Conservation (phyloP, 2,797 vertebrate genomes). For the Gymnodraco acuticeps region DNA sequence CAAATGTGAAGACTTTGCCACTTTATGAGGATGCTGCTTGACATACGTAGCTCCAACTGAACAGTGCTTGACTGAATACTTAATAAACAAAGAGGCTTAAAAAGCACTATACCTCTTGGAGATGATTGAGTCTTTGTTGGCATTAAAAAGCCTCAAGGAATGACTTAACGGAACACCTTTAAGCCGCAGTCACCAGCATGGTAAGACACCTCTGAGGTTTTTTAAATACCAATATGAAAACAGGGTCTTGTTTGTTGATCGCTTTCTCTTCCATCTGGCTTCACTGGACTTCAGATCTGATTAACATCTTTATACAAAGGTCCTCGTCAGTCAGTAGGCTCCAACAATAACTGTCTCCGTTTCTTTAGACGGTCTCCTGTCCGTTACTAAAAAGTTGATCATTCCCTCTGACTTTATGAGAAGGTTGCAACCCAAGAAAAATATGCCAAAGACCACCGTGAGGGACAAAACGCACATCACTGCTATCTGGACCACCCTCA, state of each 20-base stretch:
- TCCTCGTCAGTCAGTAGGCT: constrained; percentile 85
- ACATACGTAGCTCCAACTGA: constrained; percentile 57
- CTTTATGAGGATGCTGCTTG: constrained; percentile 56
- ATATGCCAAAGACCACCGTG: constrained; percentile 98
- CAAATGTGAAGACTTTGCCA: constrained; percentile 41
- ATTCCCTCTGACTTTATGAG: constrained; percentile 99
- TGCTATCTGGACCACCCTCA: constrained; percentile 97
- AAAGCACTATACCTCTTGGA: constrained; percentile 58
- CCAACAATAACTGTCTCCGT: constrained; percentile 94
- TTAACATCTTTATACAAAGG: not conserved
- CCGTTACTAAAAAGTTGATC: constrained; percentile 98
- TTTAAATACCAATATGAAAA: constrained; percentile 45
- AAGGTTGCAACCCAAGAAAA: constrained; percentile 98
- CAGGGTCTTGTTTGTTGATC: constrained; percentile 15
- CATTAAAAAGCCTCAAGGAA: constrained; percentile 54
- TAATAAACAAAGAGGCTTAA: constrained; percentile 56
- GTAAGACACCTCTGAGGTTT: constrained; percentile 24
- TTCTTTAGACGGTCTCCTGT: constrained; percentile 95
- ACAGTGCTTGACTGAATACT: constrained; percentile 59
- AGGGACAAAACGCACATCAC: constrained; percentile 99
- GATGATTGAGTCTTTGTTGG: constrained; percentile 52
- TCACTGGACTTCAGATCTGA: constrained; percentile 36
- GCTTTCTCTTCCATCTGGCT: constrained; percentile 22
- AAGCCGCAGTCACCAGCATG: constrained; percentile 41
- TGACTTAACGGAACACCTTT: constrained; percentile 30